phyloP scores from a whole-genome alignment of 1,140 invertebrate genomes.

The Lordiphosa mommai region DNA sequence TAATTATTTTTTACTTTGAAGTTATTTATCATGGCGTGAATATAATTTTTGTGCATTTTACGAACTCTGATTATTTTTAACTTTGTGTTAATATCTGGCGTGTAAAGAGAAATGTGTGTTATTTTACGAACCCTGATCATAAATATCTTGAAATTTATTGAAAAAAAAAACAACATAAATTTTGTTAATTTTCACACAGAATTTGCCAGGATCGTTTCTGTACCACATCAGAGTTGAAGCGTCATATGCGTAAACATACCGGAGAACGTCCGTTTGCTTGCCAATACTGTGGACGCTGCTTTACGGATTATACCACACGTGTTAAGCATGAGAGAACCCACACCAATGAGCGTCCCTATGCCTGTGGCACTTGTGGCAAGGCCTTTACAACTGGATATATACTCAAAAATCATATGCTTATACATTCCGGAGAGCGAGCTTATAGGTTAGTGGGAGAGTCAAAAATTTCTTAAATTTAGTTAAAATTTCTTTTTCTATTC shows the following conservation, averaged over 20 bases:
- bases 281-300: slow-evolving; percentile 62
- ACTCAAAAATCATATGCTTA: slow-evolving; percentile 66
- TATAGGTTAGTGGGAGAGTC: slow-evolving; percentile 36
- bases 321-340: slow-evolving; percentile 80
- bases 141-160: no score
- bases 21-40: no score
- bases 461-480: background rate
- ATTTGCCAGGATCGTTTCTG: slow-evolving; percentile 69
- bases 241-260: slow-evolving; percentile 67
- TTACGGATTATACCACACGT: slow-evolving; percentile 64
- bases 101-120: no score
- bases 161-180: no score
- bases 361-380: slow-evolving; percentile 82
- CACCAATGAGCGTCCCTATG: slow-evolving; percentile 82
- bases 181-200: slow-evolving; percentile 17
- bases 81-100: no score
- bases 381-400: slow-evolving; percentile 81
- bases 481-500: background rate
- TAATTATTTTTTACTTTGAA: no score
- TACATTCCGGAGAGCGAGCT: slow-evolving; percentile 66
- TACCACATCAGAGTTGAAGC: slow-evolving; percentile 67
- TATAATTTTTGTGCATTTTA: no score
- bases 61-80: no score
- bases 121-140: no score
- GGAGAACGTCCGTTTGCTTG: slow-evolving; percentile 65